Conservation (phyloP, 1,140 invertebrate genomes). For the Pogonognathellus flavescens region DNA sequence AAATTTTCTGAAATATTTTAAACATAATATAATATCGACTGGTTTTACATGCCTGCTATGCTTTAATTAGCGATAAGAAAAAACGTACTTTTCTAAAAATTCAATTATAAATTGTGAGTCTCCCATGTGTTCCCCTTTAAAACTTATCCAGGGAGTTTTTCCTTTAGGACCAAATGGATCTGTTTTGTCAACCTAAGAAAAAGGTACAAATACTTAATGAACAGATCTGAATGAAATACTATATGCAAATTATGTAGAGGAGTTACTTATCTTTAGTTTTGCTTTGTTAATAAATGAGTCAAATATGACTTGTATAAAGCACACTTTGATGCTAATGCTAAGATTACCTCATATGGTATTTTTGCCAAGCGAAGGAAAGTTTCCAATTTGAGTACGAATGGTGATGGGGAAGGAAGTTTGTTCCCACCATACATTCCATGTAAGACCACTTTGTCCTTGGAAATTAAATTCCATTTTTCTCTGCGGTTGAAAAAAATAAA, state of each 20-base stretch:
- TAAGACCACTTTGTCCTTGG: constrained; percentile 13
- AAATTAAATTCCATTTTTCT: background rate
- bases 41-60: too few relatives aligned
- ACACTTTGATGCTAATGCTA: too few relatives aligned
- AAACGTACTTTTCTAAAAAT: constrained; percentile 68
- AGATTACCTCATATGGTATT: constrained; percentile 63
- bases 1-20: constrained; percentile 37
- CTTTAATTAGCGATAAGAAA: too few relatives aligned
- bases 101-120: constrained; percentile 72
- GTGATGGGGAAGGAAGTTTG: constrained; percentile 58
- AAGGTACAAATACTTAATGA: too few relatives aligned
- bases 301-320: too few relatives aligned
- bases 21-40: background rate
- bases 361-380: constrained; percentile 64
- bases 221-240: too few relatives aligned
- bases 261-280: too few relatives aligned
- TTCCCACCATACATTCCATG: constrained; percentile 1
- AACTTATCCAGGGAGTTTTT: constrained; percentile 71
- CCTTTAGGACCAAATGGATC: constrained; percentile 68
- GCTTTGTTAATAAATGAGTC: too few relatives aligned
- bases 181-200: constrained; percentile 66
- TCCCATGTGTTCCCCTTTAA: constrained; percentile 70
- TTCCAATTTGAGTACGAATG: constrained; percentile 65
- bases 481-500: background rate
- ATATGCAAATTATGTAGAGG: too few relatives aligned